Evolutionary conservation across 2,113 vertebrate species (phyloP), one percentile per base, ranked within the genome.

Genomic region (Elaphurus davidianus): DNA sequence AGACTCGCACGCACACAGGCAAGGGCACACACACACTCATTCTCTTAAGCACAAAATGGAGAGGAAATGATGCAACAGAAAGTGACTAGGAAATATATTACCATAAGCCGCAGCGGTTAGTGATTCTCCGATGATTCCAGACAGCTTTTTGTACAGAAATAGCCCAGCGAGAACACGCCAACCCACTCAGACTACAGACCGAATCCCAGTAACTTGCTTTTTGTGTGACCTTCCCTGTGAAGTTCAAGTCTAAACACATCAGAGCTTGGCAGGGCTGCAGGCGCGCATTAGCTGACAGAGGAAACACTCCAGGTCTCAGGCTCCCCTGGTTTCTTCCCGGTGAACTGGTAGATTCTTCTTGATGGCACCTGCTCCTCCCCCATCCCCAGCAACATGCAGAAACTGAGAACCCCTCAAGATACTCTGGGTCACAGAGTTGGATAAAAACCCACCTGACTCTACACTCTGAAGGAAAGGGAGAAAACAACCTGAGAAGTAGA

Each of bases 41-140:
- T 89, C 89, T 97, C 85, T 79, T 25, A 76, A 83, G 86, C 82
- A 94, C 45, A 71, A 93, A 87, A 96, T 50, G 83, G 94, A 93
- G 89, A 92, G 91, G 93, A 97, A 96, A 87, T 91, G 94, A 97
- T 90, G 97, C 96, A 96, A 96, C 13, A 23, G 84, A 59, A 43
- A 93, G 67, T 21, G 74, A 87, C 45, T 30, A 36, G 95, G 40
- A 94, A 96, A 92, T 84, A 64, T 40, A 47, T 76, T 78, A 27
- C 88, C 71, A 62, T 43, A 52, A 71, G 94, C 97, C 36, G 5
- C 87, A n/a, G 91, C 64, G 64, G 83, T 84, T 91, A 92, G 94
- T 82, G 93, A 87, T 94, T 97, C 95, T 98, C 95, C 95, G 90
- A 94, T 62, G 91, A 71, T 97, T 97, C 95, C 97, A 98, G 98